These are phyloP conservation scores for Lithosia quadra DNA, from an alignment of 2,888 invertebrate genomes.

Conservation along the genomic window DNA sequence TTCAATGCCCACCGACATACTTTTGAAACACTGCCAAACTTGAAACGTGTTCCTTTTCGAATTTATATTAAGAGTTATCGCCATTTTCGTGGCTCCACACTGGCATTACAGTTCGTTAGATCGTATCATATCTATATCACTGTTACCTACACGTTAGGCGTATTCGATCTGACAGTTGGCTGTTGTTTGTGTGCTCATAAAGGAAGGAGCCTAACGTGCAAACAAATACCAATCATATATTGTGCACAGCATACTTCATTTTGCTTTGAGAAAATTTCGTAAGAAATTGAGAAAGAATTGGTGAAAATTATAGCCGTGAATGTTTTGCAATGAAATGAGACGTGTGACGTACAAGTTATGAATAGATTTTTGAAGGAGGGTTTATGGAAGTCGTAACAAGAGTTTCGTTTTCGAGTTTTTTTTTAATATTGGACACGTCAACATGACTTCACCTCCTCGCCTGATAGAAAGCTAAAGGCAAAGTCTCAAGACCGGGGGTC, in stretches of 20 bases:
- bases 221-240: slow-evolving; percentile 30
- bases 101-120: slow-evolving; percentile 76
- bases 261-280: slow-evolving; percentile 13
- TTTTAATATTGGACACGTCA: too few species aligned
- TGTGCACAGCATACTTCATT: slow-evolving; percentile 3
- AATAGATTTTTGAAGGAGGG: slow-evolving; percentile 21
- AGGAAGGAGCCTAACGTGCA: slow-evolving; percentile 4
- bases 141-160: slow-evolving; percentile 55
- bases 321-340: slow-evolving; percentile 44
- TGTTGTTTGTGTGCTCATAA: slow-evolving; percentile 44
- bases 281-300: slow-evolving; percentile 14
- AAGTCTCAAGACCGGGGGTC: too few species aligned
- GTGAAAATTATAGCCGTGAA: slow-evolving; percentile 35
- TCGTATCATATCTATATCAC: slow-evolving; percentile 74
- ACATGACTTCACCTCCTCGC: too few species aligned
- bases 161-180: slow-evolving; percentile 49
- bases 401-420: not conserved
- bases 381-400: slow-evolving; percentile 14
- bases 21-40: slow-evolving; percentile 15
- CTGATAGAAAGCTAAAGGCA: too few species aligned
- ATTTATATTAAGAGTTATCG: slow-evolving; percentile 27
- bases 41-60: slow-evolving; percentile 8
- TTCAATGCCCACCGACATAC: not conserved
- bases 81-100: slow-evolving; percentile 51
- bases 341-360: slow-evolving; percentile 32